These are phyloP conservation scores for Thymelicus lineola DNA, from an alignment of 2,888 invertebrate species.

Conservation along the genomic window DNA sequence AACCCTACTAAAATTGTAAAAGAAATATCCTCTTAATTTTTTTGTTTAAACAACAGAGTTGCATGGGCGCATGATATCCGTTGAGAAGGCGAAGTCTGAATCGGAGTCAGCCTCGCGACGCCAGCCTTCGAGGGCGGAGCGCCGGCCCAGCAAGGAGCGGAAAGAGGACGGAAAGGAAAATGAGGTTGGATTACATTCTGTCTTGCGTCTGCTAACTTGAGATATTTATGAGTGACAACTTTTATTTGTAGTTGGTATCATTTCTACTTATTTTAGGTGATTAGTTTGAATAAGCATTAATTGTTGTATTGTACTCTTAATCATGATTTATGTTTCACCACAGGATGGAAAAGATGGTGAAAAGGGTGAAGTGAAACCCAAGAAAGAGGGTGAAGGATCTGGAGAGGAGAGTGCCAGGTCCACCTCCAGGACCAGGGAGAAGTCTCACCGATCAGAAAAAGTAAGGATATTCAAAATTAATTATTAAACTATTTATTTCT, in stretches of 20 bases:
- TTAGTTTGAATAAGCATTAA: background rate
- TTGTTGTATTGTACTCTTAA: background rate
- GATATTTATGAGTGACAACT: no score
- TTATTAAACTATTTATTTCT: no score
- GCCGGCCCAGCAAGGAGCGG: conserved; percentile 65
- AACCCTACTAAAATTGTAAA: no score
- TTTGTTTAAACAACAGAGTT: conserved; percentile 83
- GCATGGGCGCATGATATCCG: conserved; percentile 97
- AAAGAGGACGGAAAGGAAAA: conserved; percentile 69
- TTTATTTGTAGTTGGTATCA: no score
- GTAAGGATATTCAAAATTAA: conserved; percentile 48
- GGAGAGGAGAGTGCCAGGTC: conserved; percentile 68
- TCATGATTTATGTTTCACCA: background rate
- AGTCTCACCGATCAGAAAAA: conserved; percentile 81
- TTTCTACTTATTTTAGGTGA: no score
- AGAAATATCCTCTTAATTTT: no score
- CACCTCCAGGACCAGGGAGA: conserved; percentile 68
- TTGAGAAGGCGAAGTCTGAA: conserved; percentile 93
- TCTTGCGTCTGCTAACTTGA: no score
- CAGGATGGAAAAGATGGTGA: conserved; percentile 68
- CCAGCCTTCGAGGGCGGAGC: conserved; percentile 66
- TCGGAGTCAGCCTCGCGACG: conserved; percentile 72
- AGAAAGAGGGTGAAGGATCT: conserved; percentile 78
- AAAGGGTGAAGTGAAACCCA: conserved; percentile 58
- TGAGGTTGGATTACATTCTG: conserved; percentile 51